Evolutionary conservation across 64 coral and sea anemone species (phyloP).

Genomic region (Anthopleura sola): DNA sequence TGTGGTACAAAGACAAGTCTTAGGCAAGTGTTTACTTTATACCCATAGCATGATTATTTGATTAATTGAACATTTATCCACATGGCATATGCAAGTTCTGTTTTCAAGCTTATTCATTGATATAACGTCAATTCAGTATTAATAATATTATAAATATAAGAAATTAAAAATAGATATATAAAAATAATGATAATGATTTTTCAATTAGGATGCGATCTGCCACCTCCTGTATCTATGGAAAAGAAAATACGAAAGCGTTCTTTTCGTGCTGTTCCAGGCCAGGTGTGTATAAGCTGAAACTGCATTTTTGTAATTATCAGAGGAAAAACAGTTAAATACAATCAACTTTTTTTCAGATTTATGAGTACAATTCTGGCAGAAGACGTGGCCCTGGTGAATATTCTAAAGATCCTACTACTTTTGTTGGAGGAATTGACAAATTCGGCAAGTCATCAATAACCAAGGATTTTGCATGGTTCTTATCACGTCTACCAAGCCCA

Average conservation of each 20-base stretch:
- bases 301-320: background rate
- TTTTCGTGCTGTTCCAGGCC: constrained; percentile 4
- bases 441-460: background rate
- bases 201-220: constrained; percentile 12
- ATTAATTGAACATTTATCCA: too few species aligned
- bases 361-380: constrained; percentile 19
- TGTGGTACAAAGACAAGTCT: constrained; percentile 16
- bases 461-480: constrained; percentile 9
- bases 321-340: background rate
- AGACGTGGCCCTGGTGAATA: constrained; percentile 13
- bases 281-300: background rate
- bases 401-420: background rate
- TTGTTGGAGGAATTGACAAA: background rate
- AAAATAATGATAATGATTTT: too few species aligned
- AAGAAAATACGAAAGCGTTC: background rate
- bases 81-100: too few species aligned
- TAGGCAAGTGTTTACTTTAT: background rate
- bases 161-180: too few species aligned
- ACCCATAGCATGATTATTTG: too few species aligned
- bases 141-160: too few species aligned
- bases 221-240: background rate
- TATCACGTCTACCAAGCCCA: background rate
- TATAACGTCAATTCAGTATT: too few species aligned
- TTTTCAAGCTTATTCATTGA: background rate
- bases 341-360: background rate